Conservation (phyloP, 2,888 invertebrate species). For the Troglohyphantes excavatus region DNA sequence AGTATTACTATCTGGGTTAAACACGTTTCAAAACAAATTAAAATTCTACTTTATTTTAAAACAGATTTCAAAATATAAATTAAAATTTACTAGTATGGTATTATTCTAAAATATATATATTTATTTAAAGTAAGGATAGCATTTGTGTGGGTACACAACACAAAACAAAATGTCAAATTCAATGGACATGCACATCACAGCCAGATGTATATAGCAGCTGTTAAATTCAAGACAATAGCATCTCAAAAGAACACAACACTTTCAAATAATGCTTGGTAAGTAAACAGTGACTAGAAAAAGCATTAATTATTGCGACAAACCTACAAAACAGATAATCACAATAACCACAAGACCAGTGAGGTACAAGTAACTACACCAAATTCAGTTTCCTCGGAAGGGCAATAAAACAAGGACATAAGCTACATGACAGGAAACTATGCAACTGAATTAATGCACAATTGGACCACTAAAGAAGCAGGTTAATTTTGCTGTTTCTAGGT, state of each 20-base stretch:
- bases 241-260: slow-evolving; percentile 60
- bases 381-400: slow-evolving; percentile 31
- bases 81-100: too few relatives aligned
- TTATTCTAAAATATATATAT: too few relatives aligned
- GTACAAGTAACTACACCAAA: slow-evolving; percentile 58
- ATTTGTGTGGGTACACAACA: too few relatives aligned
- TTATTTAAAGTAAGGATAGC: too few relatives aligned
- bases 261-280: slow-evolving; percentile 52
- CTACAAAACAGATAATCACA: slow-evolving; percentile 50
- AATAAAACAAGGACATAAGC: slow-evolving; percentile 68
- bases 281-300: slow-evolving; percentile 57
- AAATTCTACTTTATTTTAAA: too few relatives aligned
- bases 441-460: slow-evolving; percentile 72
- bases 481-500: slow-evolving; percentile 74
- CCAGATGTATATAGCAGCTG: slow-evolving; percentile 54
- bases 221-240: slow-evolving; percentile 69
- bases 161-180: not conserved
- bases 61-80: too few relatives aligned
- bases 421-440: slow-evolving; percentile 74
- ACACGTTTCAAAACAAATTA: too few relatives aligned
- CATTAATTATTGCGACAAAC: slow-evolving; percentile 69
- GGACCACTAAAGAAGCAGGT: slow-evolving; percentile 63
- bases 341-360: slow-evolving; percentile 26
- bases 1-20: too few relatives aligned
- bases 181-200: slow-evolving; percentile 9